Percentiles rank a stretch among this genome's conserved stretches.
phyloP scores from a whole-genome alignment of 2,797 vertebrate species.

The Mormyrops attenuatus region DNA sequence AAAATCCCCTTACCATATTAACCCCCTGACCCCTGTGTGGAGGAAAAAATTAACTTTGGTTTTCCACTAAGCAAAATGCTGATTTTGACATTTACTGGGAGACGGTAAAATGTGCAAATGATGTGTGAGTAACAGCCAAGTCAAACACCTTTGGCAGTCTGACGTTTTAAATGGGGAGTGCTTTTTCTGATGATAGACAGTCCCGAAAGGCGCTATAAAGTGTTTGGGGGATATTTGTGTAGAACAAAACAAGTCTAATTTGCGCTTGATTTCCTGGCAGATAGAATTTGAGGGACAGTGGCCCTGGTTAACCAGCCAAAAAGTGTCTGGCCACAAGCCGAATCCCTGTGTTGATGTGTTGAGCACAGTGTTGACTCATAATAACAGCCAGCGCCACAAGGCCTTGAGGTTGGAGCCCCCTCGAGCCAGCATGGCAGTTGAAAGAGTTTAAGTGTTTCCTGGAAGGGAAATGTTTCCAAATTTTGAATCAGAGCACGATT shows the following conservation, averaged over 20 bases:
- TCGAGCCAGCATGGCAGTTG: not conserved
- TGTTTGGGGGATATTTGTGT: not conserved
- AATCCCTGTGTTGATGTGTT: not conserved
- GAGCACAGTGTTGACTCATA: not conserved
- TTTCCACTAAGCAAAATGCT: not conserved
- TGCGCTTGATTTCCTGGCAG: not conserved
- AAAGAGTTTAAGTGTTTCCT: not conserved
- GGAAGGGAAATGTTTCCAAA: slow-evolving; percentile 3
- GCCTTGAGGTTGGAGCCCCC: not conserved
- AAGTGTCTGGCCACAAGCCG: not conserved
- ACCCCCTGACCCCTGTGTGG: not conserved
- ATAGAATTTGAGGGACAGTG: not conserved
- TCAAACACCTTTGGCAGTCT: not conserved
- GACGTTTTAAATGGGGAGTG: not conserved
- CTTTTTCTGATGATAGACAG: not conserved
- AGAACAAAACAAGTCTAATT: not conserved
- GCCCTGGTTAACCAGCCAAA: not conserved
- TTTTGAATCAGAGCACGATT: not conserved
- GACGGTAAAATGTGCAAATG: not conserved
- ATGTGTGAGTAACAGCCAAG: not conserved
- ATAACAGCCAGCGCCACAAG: not conserved
- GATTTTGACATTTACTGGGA: not conserved
- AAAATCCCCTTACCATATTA: not conserved
- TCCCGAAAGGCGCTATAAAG: not conserved
- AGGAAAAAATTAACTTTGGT: not conserved